Evolutionary conservation across 2,113 vertebrate genomes (phyloP).

Genomic region (Equus quagga): DNA sequence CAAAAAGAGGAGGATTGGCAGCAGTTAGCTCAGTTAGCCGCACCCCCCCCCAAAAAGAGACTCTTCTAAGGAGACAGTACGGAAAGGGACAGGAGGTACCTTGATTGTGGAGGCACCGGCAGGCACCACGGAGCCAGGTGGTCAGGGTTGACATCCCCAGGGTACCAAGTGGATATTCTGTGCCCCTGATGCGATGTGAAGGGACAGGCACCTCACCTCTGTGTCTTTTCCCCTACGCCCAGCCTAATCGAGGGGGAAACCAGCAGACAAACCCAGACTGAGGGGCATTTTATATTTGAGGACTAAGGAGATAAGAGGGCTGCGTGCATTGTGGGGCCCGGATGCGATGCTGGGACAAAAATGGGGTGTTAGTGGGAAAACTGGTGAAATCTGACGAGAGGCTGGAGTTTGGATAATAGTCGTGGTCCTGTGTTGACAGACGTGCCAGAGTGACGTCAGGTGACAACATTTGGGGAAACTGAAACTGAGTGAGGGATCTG

Average conservation of each 20-base stretch:
- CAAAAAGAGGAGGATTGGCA: no score
- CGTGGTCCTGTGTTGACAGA: background rate
- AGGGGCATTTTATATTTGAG: background rate
- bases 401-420: rapidly evolving
- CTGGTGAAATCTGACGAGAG: no score
- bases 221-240: no score
- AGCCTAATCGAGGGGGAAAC: rapidly evolving
- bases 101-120: rapidly evolving
- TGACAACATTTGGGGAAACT: rapidly evolving
- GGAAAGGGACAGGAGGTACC: no score
- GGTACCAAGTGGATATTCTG: background rate
- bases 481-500: rapidly evolving
- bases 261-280: background rate
- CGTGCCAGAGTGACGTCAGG: rapidly evolving
- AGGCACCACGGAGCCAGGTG: rapidly evolving
- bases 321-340: rapidly evolving
- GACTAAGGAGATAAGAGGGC: rapidly evolving
- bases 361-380: rapidly evolving
- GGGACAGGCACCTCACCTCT: rapidly evolving
- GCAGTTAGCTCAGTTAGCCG: no score
- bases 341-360: background rate
- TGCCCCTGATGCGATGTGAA: background rate
- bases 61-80: background rate
- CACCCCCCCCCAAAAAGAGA: no score
- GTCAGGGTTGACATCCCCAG: no score